Evolutionary conservation across 2,113 vertebrate species (phyloP), one percentile per base, ranked within the genome.

Genomic region (Osmerus eperlanus): DNA sequence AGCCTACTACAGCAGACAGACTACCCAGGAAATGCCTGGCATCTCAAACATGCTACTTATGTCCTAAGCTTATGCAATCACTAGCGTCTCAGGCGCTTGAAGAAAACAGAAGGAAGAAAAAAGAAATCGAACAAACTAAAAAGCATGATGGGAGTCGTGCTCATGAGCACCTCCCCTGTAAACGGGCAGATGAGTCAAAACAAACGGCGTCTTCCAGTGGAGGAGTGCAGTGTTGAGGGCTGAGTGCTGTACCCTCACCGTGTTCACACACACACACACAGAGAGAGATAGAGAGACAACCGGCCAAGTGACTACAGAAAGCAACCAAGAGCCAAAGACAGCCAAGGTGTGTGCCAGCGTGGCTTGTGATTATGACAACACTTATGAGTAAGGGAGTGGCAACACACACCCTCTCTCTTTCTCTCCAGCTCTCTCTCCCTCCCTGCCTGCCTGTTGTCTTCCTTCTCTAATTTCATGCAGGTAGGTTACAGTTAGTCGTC

Each of bases 21-120:
- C 59, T 18, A 47, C 53, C 76, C 74, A 68, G 83, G 74, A 89
- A 86, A 81, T 81, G 72, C 64, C 68, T 66, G 77, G 76, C 80
- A 89, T 86, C 68, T 74, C 32, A 83, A 84, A 80, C 72, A 89
- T 81, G 82, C 70, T 52, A 72, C 65, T 74, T 21, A 53, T 66
- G 61, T 63, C n/a, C 41, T 7, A 11, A 9, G 8, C 70, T 79
- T 73, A 68, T 74, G 77, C 67, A 86, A 81, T 77, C 71, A 53
- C 52, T 65, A 74, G 64, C 62, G 73, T 68, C 47, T 62, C 25
- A 23, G 4, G 60, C 51, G 76, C 70, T 74, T 61, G 58, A 1
- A 75, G 63, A 71, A 55, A 25, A 53, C 25, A 28, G 25, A 28
- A 28, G 25, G 55, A 68, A 65, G 21, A 21, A 7, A 32, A 47